Percentiles rank a stretch among this genome's conserved stretches.
Evolutionary conservation across 2,888 invertebrate species (phyloP).

Genomic region (Tetragonisca angustula): DNA sequence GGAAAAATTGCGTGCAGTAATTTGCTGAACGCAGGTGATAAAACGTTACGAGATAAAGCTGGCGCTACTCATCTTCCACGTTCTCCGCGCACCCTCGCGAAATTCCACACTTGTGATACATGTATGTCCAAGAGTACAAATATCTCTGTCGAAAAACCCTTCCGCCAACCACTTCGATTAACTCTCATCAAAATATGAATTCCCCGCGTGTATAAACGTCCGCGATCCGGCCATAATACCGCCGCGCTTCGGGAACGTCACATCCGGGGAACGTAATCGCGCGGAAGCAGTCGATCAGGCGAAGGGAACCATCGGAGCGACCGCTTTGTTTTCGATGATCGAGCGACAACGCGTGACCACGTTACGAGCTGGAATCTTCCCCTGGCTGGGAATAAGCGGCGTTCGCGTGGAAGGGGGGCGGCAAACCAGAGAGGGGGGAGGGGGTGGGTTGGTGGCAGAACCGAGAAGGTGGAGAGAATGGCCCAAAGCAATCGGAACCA

Average conservation of each 20-base stretch:
- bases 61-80: too few species aligned
- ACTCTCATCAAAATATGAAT: too few species aligned
- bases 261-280: not conserved
- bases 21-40: too few species aligned
- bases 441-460: conserved; percentile 26
- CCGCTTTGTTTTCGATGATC: conserved; percentile 52
- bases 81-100: too few species aligned
- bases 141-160: too few species aligned
- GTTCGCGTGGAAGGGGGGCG: not conserved
- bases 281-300: not conserved
- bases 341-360: conserved; percentile 37
- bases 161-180: too few species aligned
- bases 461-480: conserved; percentile 72
- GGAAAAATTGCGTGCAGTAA: too few species aligned
- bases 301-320: not conserved
- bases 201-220: too few species aligned
- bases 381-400: conserved; percentile 52
- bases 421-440: not conserved
- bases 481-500: conserved; percentile 79
- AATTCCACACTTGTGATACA: too few species aligned
- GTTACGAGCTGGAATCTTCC: conserved; percentile 34
- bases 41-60: too few species aligned
- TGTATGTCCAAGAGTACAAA: too few species aligned
- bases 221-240: too few species aligned
- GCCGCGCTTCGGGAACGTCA: not conserved